Evolutionary conservation across 1,140 invertebrate species (phyloP).

Genomic region (Tetranychus cinnabarinus): DNA sequence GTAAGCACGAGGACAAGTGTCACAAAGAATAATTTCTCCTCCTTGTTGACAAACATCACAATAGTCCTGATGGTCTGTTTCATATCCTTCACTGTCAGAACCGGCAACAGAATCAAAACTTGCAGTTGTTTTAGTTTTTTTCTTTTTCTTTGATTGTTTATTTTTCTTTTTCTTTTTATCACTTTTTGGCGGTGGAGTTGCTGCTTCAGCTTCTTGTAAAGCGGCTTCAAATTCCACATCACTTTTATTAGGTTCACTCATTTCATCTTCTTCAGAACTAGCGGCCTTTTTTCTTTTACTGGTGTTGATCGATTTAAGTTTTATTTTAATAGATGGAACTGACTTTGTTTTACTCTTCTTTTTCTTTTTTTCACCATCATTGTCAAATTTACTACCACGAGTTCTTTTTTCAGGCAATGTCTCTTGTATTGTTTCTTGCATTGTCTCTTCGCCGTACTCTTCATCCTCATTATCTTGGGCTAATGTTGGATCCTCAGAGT

Average conservation of each 20-base stretch:
- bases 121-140: slow-evolving; percentile 58
- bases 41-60: slow-evolving; percentile 99
- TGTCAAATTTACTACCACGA: too few species aligned
- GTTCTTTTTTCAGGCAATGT: slow-evolving; percentile 19
- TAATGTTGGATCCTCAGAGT: too few species aligned
- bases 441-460: too few species aligned
- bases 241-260: slow-evolving; percentile 40
- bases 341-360: slow-evolving; percentile 17
- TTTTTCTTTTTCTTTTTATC: slow-evolving; percentile 40
- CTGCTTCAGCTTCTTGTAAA: slow-evolving; percentile 44
- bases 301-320: slow-evolving; percentile 28
- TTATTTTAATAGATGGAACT: slow-evolving; percentile 84
- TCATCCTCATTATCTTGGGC: too few species aligned
- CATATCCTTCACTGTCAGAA: slow-evolving; percentile 47
- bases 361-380: slow-evolving; percentile 22
- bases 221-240: slow-evolving; percentile 86
- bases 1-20: slow-evolving; percentile 94
- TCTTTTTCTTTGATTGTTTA: slow-evolving; percentile 66
- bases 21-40: slow-evolving; percentile 97
- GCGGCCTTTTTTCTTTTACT: neutral
- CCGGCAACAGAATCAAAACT: slow-evolving; percentile 40
- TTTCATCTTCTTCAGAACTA: slow-evolving; percentile 40
- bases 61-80: slow-evolving; percentile 93
- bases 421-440: too few species aligned
- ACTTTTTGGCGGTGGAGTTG: slow-evolving; percentile 26